Evolutionary conservation across 2,797 vertebrate species (phyloP), one percentile per base, ranked within the genome.

Genomic region (Lophotriccus pileatus): DNA sequence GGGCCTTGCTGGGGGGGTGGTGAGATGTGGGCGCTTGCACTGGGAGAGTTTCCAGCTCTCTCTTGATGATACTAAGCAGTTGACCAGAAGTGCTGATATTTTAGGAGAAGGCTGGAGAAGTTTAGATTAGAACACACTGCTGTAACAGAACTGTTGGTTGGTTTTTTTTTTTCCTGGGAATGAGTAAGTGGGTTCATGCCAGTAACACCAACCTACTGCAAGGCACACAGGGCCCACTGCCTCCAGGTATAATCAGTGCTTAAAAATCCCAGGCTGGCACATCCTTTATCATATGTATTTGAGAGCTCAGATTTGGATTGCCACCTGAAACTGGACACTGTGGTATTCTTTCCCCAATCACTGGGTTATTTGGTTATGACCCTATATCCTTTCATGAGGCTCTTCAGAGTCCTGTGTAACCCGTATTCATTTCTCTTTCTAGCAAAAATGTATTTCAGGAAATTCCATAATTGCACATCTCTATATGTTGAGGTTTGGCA

Each of bases 371-470:
- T 69, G n/a, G 34, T 75, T 92, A 91, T 32, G 47, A 72, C 53
- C 59, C 75, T 91, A 47, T 37, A 67, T 83, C 74, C 47, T 74
- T 89, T 66, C 73, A 19, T 24, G 46, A 47, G 22, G 22, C 56
- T 94, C 68, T 94, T 90, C 1, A 1, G 39, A 66, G 83, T 84
- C 70, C 86, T 16, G 21, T 74, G 77, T 91, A 96, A 89, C 80
- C 64, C 96, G 92, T 78, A 73, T 76, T 60, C 91, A 68, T 94
- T 94, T 79, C 87, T 95, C 95, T 96, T 96, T 91, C 97, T 94
- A 97, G 94, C 83, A 97, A 98, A 98, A 97, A 91, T 95, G 94
- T 86, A 94, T 93, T 89, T 94, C 85, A 96, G 96, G 94, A 95
- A 95, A 90, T 89, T 96, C 88, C 77, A 36, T 93, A 96, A 93